A percentile compares a stretch with the other conserved stretches of the same genome.
Evolutionary conservation across 1,140 invertebrate genomes (phyloP).

Genomic region (Ectropis grisescens): DNA sequence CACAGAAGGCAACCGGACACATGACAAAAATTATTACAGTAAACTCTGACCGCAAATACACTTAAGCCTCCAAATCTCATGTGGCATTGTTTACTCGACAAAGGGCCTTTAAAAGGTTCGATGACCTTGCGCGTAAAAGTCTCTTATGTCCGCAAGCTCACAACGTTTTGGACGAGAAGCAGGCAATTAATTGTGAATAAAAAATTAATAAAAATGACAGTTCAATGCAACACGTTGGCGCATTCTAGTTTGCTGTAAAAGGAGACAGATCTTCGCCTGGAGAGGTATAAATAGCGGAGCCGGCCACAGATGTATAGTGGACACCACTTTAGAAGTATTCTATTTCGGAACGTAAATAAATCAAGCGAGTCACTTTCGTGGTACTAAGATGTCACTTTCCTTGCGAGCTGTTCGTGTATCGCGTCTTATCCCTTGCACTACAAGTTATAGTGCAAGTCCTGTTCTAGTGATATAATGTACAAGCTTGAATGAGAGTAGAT

Average conservation of each 20-base stretch:
- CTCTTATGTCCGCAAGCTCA: too few species aligned
- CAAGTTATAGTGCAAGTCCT: too few species aligned
- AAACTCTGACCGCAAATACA: constrained; percentile 15
- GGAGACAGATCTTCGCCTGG: constrained; percentile 40
- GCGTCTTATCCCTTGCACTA: constrained; percentile 32
- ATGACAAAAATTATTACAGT: constrained; percentile 13
- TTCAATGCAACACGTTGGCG: constrained; percentile 32
- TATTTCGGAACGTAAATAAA: constrained; percentile 67
- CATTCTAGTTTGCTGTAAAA: constrained; percentile 53
- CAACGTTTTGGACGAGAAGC: too few species aligned
- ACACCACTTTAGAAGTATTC: constrained; percentile 58
- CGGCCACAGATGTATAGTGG: constrained; percentile 45
- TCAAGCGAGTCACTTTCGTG: constrained; percentile 53
- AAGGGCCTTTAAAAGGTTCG: constrained; percentile 31
- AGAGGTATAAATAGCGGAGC: constrained; percentile 53
- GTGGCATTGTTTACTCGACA: constrained; percentile 33
- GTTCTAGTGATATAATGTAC: too few species aligned
- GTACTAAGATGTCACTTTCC: constrained; percentile 58
- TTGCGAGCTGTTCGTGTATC: constrained; percentile 25
- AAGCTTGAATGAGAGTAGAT: too few species aligned
- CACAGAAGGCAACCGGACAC: constrained; percentile 5
- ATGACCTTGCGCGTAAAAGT: constrained; percentile 33
- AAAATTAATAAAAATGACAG: constrained; percentile 40
- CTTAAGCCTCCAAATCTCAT: constrained; percentile 14
- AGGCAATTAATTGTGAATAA: constrained; percentile 23